phyloP scores from a whole-genome alignment of 1,140 invertebrate genomes.

The Luehdorfia chinensis region DNA sequence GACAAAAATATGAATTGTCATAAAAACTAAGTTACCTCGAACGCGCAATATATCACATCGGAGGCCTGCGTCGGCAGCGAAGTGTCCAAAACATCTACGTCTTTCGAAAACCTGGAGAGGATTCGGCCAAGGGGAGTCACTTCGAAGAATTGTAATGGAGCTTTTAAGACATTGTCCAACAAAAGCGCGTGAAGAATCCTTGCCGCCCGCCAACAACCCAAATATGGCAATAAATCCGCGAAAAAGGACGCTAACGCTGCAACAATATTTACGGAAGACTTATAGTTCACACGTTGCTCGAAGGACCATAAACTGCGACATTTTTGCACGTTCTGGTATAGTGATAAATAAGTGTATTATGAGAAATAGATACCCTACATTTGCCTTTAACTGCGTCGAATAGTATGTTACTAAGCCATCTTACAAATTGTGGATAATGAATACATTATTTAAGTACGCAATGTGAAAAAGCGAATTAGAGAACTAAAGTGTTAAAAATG shows the following conservation, averaged over 20 bases:
- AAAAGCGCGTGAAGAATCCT: conserved; percentile 86
- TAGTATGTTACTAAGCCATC: too few species aligned
- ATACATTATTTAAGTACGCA: conserved; percentile 58
- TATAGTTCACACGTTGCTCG: too few species aligned
- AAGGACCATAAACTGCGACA: neutral
- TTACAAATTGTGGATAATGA: conserved; percentile 46
- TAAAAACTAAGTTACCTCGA: conserved; percentile 92
- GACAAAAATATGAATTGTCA: too few species aligned
- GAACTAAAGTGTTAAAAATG: neutral
- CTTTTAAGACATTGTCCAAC: conserved; percentile 85
- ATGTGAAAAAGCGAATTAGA: neutral
- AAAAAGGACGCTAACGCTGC: conserved; percentile 83
- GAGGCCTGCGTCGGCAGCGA: conserved; percentile 83
- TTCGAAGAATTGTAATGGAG: conserved; percentile 91
- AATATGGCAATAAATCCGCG: conserved; percentile 82
- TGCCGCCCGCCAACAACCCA: conserved; percentile 86
- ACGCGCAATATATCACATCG: conserved; percentile 86
- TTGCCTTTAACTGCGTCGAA: too few species aligned
- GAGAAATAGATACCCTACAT: too few species aligned
- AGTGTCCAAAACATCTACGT: conserved; percentile 84
- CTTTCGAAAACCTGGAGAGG: conserved; percentile 92
- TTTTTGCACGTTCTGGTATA: neutral
- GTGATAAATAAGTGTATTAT: neutral
- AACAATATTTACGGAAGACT: conserved; percentile 44
- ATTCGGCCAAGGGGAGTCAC: conserved; percentile 92